phyloP scores from a whole-genome alignment of 2,797 vertebrate species.

The Taeniopygia guttata region DNA sequence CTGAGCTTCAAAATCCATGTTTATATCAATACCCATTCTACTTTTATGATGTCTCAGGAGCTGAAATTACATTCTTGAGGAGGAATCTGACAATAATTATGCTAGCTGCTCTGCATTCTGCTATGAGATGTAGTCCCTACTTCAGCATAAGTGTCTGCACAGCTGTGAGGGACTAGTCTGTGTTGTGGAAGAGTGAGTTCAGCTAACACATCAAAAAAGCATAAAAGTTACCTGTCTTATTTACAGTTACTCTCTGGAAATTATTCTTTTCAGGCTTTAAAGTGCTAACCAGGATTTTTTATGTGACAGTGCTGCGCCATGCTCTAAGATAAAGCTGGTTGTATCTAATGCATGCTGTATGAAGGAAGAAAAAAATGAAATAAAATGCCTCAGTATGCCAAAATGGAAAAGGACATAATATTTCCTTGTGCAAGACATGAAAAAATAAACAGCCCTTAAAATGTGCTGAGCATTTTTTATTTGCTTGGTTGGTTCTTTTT shows the following conservation, averaged over 20 bases:
- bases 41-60: background rate
- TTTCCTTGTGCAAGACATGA: background rate
- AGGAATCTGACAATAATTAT: background rate
- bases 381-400: background rate
- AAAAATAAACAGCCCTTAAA: background rate
- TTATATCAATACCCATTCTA: background rate
- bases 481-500: background rate
- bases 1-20: background rate
- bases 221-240: background rate
- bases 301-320: rapidly evolving
- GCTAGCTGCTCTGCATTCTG: background rate
- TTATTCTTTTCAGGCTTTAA: background rate
- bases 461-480: background rate
- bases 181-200: background rate
- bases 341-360: rapidly evolving
- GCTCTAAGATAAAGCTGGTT: background rate
- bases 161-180: background rate
- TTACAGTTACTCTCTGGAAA: background rate
- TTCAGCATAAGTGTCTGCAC: background rate
- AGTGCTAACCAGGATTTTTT: background rate
- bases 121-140: background rate
- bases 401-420: background rate
- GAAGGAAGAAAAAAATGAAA: background rate
- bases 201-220: background rate
- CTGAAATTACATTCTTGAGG: background rate